phyloP scores from a whole-genome alignment of 2,888 invertebrate genomes.

The Andrena minutula region DNA sequence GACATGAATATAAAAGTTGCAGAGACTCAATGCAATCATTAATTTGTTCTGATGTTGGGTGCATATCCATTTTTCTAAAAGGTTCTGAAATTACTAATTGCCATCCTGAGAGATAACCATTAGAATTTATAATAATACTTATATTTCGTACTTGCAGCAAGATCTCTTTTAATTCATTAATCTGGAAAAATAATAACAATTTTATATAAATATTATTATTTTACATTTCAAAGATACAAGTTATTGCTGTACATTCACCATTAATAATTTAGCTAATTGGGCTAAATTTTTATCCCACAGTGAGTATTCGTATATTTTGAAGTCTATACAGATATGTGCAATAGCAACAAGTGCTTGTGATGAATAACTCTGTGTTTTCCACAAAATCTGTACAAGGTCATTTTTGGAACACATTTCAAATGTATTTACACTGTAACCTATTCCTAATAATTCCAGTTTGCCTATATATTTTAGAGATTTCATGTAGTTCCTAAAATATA shows the following conservation, averaged over 20 bases:
- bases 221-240: not conserved
- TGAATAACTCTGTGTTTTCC: slow-evolving; percentile 69
- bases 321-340: slow-evolving; percentile 78
- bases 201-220: slow-evolving; percentile 1
- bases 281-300: slow-evolving; percentile 75
- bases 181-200: slow-evolving; percentile 56
- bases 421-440: slow-evolving; percentile 77
- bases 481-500: slow-evolving; percentile 77
- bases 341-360: slow-evolving; percentile 75
- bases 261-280: slow-evolving; percentile 74
- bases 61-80: slow-evolving; percentile 74
- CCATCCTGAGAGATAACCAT: slow-evolving; percentile 78
- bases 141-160: slow-evolving; percentile 72
- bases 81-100: slow-evolving; percentile 75
- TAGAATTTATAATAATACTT: slow-evolving; percentile 70
- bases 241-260: slow-evolving; percentile 66
- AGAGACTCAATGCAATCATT: slow-evolving; percentile 75
- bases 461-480: slow-evolving; percentile 79
- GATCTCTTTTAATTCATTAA: slow-evolving; percentile 74
- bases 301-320: slow-evolving; percentile 73
- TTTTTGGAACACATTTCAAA: slow-evolving; percentile 77
- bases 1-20: slow-evolving; percentile 77
- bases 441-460: slow-evolving; percentile 81
- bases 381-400: slow-evolving; percentile 75
- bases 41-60: slow-evolving; percentile 69